Evolutionary conservation across 2,797 vertebrate species (phyloP).

Genomic region (Potorous gilbertii): DNA sequence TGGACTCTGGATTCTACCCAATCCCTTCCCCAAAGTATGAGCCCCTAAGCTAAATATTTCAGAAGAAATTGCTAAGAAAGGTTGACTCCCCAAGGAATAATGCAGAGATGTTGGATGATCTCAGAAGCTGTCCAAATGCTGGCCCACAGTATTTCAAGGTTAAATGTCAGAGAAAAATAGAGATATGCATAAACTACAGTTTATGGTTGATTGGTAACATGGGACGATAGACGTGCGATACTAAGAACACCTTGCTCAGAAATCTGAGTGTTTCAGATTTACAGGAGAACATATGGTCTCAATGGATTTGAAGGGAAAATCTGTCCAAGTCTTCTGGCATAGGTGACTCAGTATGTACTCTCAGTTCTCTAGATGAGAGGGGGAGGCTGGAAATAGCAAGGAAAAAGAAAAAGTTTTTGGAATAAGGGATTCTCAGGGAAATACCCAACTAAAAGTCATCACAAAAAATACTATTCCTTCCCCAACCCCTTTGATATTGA

Average conservation of each 20-base stretch:
- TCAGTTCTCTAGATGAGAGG: conserved; percentile 22
- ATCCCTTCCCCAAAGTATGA: background rate
- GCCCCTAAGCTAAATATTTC: conserved; percentile 3
- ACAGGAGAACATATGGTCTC: background rate
- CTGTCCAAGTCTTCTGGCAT: background rate
- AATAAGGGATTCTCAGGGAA: conserved; percentile 2
- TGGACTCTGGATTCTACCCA: background rate
- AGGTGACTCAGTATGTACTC: background rate
- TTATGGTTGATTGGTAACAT: conserved; percentile 26
- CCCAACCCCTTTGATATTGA: fast-evolving
- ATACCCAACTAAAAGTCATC: background rate
- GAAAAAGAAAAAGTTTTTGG: background rate
- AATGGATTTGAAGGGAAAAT: background rate
- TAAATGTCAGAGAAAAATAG: conserved; percentile 16
- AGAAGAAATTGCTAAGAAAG: conserved; percentile 22
- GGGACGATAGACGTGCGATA: background rate
- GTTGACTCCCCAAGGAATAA: background rate
- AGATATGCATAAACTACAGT: conserved; percentile 11
- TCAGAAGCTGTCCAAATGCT: background rate
- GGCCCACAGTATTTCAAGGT: background rate
- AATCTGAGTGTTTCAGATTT: conserved; percentile 2
- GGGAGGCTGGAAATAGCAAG: background rate
- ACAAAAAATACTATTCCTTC: background rate
- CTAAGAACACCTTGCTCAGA: background rate
- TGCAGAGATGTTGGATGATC: background rate